Evolutionary conservation across 1,140 invertebrate species (phyloP), one percentile per base, ranked within the genome.

Genomic region (Hycleus phaleratus): DNA sequence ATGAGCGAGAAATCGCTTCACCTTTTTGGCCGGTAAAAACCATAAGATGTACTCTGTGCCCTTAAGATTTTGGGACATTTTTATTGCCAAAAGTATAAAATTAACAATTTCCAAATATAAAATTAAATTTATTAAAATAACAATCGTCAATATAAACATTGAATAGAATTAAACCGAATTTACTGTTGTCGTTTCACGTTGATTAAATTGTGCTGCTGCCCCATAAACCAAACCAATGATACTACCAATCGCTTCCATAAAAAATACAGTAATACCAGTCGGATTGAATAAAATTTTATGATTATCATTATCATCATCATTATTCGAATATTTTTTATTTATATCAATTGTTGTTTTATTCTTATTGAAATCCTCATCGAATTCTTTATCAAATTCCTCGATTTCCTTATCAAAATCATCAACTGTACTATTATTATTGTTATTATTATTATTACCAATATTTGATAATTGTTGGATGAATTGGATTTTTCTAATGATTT

Each of bases 231-330:
- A 24, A 8, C 55, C 55, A 46, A 56, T 46, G 12, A 56, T 40
- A 45, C 46, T 56, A 7, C 55, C 55, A 46, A 56, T 43, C 9
- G 48, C 24, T 44, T 56, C 55, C 46, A 56, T 42, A 38, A 56
- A 56, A 32, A 49, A 56, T 10, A 56, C 55, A 26, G 46, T 46
- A 44, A 56, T 56, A 26, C 46, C 38, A 12, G 26, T 12, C 9
- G 52, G 52, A 47, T 18, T 46, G 25, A 55, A 47, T 4, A 40
- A 6, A 5, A 32, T 7, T 32, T 7, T 7, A 32, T 32, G 4
- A 32, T 32, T 32, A 3, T 32, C 3, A 7, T 32, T 3, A 32
- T 7, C 32, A 32, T 32, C 1, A 32, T 32, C 7, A 32, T 32
- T 7, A 7, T 32, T 32, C 4, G 32, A 3, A 32, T 3, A 3